Evolutionary conservation across 1,140 invertebrate genomes (phyloP).

Genomic region (Pemphigus obesinymphae): DNA sequence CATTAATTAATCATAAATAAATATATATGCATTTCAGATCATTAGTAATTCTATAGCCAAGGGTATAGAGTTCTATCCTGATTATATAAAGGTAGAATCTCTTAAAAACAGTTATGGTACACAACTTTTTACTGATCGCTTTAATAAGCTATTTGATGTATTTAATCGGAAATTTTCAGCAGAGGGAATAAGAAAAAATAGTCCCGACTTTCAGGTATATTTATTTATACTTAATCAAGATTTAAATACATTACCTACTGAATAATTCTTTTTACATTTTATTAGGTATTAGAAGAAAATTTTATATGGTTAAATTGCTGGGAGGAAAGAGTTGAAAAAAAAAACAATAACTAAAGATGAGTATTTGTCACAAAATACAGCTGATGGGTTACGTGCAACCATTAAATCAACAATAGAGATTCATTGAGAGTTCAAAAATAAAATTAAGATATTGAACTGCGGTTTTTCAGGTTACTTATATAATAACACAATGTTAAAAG

Average conservation of each 20-base stretch:
- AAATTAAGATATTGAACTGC: too few species aligned
- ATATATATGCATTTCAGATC: not conserved
- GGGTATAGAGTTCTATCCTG: too few species aligned
- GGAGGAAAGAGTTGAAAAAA: not conserved
- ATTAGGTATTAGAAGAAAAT: not conserved
- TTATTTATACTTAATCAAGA: not conserved
- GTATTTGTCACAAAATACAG: not conserved
- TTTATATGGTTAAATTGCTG: not conserved
- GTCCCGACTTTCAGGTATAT: too few species aligned
- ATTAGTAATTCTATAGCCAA: not conserved
- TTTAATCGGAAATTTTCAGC: too few species aligned
- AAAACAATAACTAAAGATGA: not conserved
- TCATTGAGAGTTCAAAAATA: too few species aligned
- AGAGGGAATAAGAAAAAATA: too few species aligned
- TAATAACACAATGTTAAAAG: too few species aligned
- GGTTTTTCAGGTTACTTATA: too few species aligned
- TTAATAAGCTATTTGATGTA: not conserved
- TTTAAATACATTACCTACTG: too few species aligned
- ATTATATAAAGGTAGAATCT: too few species aligned
- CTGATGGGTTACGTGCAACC: not conserved
- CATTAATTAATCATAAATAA: too few species aligned
- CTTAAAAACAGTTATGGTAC: not conserved
- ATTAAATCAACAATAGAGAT: not conserved
- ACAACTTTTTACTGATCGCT: not conserved
- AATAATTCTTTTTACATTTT: not conserved